Evolutionary conservation across 2,797 vertebrate genomes (phyloP), one percentile per base, ranked within the genome.

Genomic region (Oreortyx pictus): DNA sequence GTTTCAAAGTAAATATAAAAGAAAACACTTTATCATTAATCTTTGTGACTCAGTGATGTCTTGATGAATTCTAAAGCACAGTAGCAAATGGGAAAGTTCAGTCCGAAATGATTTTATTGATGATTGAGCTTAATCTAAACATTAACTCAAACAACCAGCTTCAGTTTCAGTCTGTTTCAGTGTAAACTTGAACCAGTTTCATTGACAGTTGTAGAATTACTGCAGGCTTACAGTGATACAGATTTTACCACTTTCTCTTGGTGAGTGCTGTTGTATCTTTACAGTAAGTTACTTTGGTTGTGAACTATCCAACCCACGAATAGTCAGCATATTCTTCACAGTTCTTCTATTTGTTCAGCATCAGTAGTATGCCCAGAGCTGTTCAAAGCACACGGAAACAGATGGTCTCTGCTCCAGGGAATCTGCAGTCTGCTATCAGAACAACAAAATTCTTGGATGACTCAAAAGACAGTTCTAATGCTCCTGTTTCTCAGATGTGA

Each of bases 261-360:
- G 4, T 81, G 14, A 81, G 44, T 89, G 14, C 15, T 33, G 88
- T 71, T 60, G 67, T 86, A 76, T 24, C 11, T n/a, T 50, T 87
- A 13, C 60, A 89, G 1, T 87, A 49, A 77, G 17, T 60, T 86
- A 44, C 19, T 74, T 64, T 71, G 29, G 3, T 79, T 82, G 19
- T 79, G 73, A 70, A 79, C 37, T 73, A 70, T 59, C 29, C 78
- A 73, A 27, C 8, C 22, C 41, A 64, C 14, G 54, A 68, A 33
- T 27, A 83, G 43, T 89, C 52, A 76, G 4, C 60, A 46, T 56
- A 90, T 79, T 46, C 33, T 11, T 86, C 57, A 57, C 29, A 52
- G 23, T 44, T 92, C 37, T 85, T 95, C 39, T 70, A 83, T 76
- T 94, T 94, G 64, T 89, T 86, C 92, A 86, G 62, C 76, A 82